Evolutionary conservation across 2,797 vertebrate species (phyloP), one percentile per base, ranked within the genome.

Genomic region (Ctenochaetus hawaiiensis): DNA sequence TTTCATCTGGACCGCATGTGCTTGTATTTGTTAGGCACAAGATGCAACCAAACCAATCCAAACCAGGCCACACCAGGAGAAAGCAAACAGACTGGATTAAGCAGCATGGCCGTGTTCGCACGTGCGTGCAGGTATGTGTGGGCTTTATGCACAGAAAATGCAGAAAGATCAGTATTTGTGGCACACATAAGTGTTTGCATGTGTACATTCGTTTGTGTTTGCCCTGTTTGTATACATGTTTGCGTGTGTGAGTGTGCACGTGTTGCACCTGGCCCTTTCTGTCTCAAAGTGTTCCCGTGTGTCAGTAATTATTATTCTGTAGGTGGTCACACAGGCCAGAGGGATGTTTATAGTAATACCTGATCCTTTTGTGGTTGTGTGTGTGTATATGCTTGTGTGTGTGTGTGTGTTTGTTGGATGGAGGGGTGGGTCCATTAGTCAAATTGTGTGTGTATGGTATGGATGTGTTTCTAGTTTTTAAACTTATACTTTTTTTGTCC

Each of bases 211-310:
- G 51, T 65, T 54, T 47, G 51, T 65, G 17, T 41, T n/a, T 84
- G 70, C 48, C 43, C 39, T 11, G 22, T n/a, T 57, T 17, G 47
- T 48, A 5, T 56, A 8, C 30, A 22, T 18, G 39, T 26, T 7
- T 8, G 26, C 11, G 4, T 47, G 66, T 62, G 68, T 66, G 49
- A 83, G 71, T 53, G 52, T 52, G 11, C 23, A 20, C 23, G 34
- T 43, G 6, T 11, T 7, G 39, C 30, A 63, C 49, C 82, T 73
- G 51, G 62, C 39, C 68, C 58, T 67, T 72, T 47, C 44, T 45
- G 47, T 37, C 49, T 81, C 6, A 81, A 88, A 93, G 82, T 78
- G 80, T 82, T 93, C 90, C 89, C 72, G 44, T 86, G 68, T 92
- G 89, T 89, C 73, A 61, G 66, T 79, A 75, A 87, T 91, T 87